A percentile compares a stretch with the other conserved stretches of the same genome.
These are phyloP conservation scores for Sesia apiformis DNA, from an alignment of 2,888 invertebrate species.

Conservation along the genomic window DNA sequence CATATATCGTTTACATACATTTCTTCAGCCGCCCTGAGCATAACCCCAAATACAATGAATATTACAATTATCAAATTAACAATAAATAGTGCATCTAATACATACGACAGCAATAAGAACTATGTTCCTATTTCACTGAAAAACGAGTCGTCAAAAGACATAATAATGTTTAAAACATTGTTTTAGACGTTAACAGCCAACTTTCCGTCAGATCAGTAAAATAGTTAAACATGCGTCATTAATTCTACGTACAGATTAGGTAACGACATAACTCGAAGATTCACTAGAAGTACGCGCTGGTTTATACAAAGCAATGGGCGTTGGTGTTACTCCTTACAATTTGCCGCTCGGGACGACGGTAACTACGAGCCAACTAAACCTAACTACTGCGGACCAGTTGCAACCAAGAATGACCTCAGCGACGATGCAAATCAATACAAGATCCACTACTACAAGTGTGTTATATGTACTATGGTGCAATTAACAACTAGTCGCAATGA, in stretches of 20 bases:
- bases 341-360: conserved; percentile 52
- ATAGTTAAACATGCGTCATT: conserved; percentile 11
- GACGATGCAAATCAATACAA: conserved; percentile 22
- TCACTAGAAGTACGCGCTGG: conserved; percentile 3
- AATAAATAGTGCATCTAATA: conserved; percentile 52
- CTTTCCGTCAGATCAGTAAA: conserved; percentile 10
- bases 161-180: conserved; percentile 18
- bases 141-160: conserved; percentile 2
- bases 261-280: conserved; percentile 24
- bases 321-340: conserved; percentile 66
- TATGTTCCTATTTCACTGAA: conserved; percentile 4
- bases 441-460: conserved; percentile 4
- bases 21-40: conserved; percentile 41
- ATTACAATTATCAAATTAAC: conserved; percentile 54
- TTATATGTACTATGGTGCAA: conserved; percentile 39
- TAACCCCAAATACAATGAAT: conserved; percentile 47
- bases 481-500: conserved; percentile 31
- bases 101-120: conserved; percentile 10
- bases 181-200: conserved; percentile 19
- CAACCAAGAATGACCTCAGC: conserved; percentile 35
- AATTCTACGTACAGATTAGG: conserved; percentile 33
- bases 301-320: conserved; percentile 42
- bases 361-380: conserved; percentile 28
- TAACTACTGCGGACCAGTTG: conserved; percentile 21
- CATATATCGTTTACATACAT: conserved; percentile 30